phyloP scores from a whole-genome alignment of 2,113 vertebrate species.

The Calidris pugnax region DNA sequence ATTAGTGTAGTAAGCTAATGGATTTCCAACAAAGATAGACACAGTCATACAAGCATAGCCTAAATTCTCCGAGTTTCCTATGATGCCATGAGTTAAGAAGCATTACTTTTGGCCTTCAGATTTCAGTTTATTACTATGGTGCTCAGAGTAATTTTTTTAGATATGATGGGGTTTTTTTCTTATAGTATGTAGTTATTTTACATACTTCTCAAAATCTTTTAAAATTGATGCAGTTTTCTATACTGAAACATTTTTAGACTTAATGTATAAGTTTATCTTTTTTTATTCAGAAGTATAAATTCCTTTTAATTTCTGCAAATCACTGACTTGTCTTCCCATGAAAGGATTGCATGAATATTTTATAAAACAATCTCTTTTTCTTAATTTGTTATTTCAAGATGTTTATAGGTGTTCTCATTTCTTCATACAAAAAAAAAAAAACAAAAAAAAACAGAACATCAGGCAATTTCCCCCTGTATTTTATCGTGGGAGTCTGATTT shows the following conservation, averaged over 20 bases:
- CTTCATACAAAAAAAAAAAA: neutral
- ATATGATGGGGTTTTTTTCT: neutral
- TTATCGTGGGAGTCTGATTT: neutral
- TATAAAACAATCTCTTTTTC: slow-evolving; percentile 35
- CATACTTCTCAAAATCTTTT: neutral
- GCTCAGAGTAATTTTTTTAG: neutral
- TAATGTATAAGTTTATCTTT: neutral
- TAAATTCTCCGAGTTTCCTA: neutral
- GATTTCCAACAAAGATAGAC: neutral
- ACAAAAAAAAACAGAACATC: neutral
- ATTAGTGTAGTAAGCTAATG: neutral
- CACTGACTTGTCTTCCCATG: neutral
- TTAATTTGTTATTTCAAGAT: slow-evolving; percentile 24
- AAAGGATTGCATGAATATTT: neutral
- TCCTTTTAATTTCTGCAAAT: slow-evolving; percentile 21
- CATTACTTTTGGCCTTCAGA: neutral
- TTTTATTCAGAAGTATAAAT: neutral
- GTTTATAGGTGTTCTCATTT: neutral
- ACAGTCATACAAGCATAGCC: accelerated
- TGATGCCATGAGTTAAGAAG: neutral
- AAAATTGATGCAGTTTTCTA: neutral
- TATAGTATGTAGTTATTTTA: neutral
- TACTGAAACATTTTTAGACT: neutral
- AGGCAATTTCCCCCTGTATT: neutral
- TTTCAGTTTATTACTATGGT: neutral